Percentiles rank a stretch among this genome's conserved stretches.
Evolutionary conservation across 1,140 invertebrate species (phyloP).

Genomic region (Steinernema feltiae): DNA sequence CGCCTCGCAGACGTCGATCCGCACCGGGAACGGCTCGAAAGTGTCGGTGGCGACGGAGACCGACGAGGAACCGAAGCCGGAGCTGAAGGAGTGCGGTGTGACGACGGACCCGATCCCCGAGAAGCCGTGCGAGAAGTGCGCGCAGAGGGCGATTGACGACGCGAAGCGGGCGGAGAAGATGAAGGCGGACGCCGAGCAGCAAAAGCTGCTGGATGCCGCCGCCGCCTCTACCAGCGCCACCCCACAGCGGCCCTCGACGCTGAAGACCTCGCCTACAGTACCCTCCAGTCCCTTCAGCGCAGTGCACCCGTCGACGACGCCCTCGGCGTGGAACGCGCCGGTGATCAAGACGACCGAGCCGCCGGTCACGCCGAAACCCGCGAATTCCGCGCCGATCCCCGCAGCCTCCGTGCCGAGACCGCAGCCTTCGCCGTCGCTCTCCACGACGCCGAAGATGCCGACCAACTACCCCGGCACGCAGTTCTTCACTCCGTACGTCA

Average conservation of each 20-base stretch:
- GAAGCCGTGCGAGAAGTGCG: slow-evolving; percentile 1
- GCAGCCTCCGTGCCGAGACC: background rate
- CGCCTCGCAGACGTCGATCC: background rate
- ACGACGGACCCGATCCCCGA: background rate
- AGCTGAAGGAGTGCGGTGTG: background rate
- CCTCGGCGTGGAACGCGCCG: background rate
- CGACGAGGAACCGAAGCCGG: background rate
- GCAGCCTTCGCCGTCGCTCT: background rate
- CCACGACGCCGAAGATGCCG: background rate
- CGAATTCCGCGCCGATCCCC: background rate
- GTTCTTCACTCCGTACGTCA: background rate
- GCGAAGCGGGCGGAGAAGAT: background rate
- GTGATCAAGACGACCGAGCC: background rate
- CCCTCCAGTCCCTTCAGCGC: background rate
- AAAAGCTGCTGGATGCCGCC: background rate
- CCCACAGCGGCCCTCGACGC: background rate
- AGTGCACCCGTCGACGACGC: background rate
- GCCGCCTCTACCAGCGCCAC: background rate
- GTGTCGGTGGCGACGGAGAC: background rate
- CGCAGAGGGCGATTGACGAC: background rate
- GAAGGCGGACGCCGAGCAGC: background rate
- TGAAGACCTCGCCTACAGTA: background rate
- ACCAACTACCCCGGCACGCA: background rate
- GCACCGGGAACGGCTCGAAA: background rate
- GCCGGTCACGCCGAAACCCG: background rate